Evolutionary conservation across 2,113 vertebrate species (phyloP).

Genomic region (Falcunculus frontatus): DNA sequence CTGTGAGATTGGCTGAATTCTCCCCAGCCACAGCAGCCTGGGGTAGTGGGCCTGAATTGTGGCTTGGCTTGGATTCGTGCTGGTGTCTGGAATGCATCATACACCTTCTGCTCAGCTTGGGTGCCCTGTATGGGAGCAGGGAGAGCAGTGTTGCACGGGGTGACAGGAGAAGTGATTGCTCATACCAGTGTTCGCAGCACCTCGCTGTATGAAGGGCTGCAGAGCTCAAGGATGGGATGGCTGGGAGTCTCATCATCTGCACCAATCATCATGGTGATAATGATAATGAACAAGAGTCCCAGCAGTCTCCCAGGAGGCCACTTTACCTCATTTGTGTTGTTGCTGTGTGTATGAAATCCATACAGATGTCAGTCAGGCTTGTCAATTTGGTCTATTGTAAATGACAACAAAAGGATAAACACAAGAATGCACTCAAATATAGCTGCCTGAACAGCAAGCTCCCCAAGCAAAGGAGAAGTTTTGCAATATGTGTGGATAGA

Average conservation of each 20-base stretch:
- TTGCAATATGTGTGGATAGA: neutral
- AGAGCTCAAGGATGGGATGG: neutral
- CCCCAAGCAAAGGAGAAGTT: neutral
- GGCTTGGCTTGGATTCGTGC: neutral
- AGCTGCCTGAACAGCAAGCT: neutral
- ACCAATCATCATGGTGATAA: conserved; percentile 10
- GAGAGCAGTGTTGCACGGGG: accelerated
- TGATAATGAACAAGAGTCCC: neutral
- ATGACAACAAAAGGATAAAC: conserved; percentile 29
- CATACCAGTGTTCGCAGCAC: neutral
- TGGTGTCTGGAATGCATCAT: neutral
- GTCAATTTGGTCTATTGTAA: neutral
- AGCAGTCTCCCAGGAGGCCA: neutral
- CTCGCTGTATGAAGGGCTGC: neutral
- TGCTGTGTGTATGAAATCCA: conserved; percentile 12
- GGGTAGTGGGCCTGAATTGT: neutral
- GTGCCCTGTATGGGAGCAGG: neutral
- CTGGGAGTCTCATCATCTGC: neutral
- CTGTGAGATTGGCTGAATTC: neutral
- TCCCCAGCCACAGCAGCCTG: neutral
- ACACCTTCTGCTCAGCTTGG: neutral
- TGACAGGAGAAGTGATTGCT: neutral
- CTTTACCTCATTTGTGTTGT: neutral
- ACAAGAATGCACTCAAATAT: neutral
- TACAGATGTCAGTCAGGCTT: conserved; percentile 35